Conservation (phyloP, 2,113 vertebrate species). For the Chrysemys picta region DNA sequence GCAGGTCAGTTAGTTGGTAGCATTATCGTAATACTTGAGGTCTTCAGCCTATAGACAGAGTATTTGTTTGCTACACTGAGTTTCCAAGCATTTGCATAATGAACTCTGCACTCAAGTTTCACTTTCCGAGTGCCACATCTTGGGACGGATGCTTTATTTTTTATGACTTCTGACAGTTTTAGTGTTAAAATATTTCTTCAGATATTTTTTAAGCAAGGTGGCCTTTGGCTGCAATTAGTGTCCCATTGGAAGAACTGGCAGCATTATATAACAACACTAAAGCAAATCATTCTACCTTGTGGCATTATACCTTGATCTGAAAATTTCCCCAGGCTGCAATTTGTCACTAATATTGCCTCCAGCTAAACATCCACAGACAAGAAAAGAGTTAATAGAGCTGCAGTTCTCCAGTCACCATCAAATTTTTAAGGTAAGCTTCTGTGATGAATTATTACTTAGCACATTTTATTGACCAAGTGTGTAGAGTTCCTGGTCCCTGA, state of each 20-base stretch:
- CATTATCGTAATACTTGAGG: not conserved
- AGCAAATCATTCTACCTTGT: constrained; percentile 63
- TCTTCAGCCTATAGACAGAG: not conserved
- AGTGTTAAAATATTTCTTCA: constrained; percentile 65
- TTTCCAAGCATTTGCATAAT: constrained; percentile 7
- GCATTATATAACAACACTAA: constrained; percentile 51
- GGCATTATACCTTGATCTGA: constrained; percentile 72
- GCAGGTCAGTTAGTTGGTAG: rapidly evolving
- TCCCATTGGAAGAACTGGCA: constrained; percentile 54
- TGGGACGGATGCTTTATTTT: constrained; percentile 15
- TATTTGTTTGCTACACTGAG: not conserved
- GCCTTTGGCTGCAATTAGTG: constrained; percentile 69
- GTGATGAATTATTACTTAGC: constrained; percentile 56
- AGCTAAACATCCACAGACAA: constrained; percentile 57
- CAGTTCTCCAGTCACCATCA: constrained; percentile 47
- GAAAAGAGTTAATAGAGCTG: constrained; percentile 63
- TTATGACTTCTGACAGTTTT: constrained; percentile 52
- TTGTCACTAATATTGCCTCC: constrained; percentile 65
- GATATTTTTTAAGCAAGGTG: constrained; percentile 61
- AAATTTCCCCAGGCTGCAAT: constrained; percentile 65
- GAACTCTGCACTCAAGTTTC: not conserved
- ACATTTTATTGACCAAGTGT: constrained; percentile 69
- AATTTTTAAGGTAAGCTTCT: constrained; percentile 6
- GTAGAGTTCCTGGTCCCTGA: constrained; percentile 67
- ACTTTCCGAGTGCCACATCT: constrained; percentile 9